phyloP scores from a whole-genome alignment of 2,797 vertebrate species.

The Chanos chanos region DNA sequence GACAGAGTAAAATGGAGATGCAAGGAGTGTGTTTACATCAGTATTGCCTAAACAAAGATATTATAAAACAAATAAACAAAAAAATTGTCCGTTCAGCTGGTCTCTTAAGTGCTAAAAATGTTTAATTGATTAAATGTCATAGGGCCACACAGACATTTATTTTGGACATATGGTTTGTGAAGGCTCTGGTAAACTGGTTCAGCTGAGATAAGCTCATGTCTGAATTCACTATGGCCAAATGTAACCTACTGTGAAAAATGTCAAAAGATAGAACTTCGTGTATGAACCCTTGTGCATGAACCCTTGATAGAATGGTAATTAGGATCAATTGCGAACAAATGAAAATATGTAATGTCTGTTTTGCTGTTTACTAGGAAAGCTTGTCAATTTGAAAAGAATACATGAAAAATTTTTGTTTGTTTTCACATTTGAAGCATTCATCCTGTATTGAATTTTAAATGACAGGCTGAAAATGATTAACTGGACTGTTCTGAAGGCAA shows the following conservation, averaged over 20 bases:
- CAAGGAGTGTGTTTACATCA: too few species aligned
- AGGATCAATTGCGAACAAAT: too few species aligned
- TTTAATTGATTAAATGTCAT: slow-evolving; percentile 29
- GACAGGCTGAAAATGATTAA: too few species aligned
- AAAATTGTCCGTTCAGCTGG: slow-evolving; percentile 16
- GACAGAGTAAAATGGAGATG: not conserved
- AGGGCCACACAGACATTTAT: slow-evolving; percentile 23
- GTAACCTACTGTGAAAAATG: slow-evolving; percentile 24
- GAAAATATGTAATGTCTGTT: too few species aligned
- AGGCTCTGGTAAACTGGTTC: slow-evolving; percentile 20
- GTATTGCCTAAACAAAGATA: too few species aligned
- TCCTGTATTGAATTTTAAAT: too few species aligned
- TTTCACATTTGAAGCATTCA: too few species aligned
- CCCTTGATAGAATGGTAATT: too few species aligned
- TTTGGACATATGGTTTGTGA: slow-evolving; percentile 23
- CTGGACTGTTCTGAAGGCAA: too few species aligned
- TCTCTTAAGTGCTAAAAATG: slow-evolving; percentile 30
- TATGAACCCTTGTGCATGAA: not conserved
- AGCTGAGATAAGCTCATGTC: slow-evolving; percentile 11
- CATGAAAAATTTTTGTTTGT: too few species aligned
- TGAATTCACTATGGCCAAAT: not conserved
- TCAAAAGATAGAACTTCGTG: not conserved
- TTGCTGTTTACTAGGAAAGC: too few species aligned
- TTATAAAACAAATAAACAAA: not conserved
- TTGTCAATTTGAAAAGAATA: too few species aligned